Percentiles rank a stretch among this genome's conserved stretches.
These are phyloP conservation scores for Torymus tubicola DNA, from an alignment of 2,888 invertebrate species.

Conservation along the genomic window DNA sequence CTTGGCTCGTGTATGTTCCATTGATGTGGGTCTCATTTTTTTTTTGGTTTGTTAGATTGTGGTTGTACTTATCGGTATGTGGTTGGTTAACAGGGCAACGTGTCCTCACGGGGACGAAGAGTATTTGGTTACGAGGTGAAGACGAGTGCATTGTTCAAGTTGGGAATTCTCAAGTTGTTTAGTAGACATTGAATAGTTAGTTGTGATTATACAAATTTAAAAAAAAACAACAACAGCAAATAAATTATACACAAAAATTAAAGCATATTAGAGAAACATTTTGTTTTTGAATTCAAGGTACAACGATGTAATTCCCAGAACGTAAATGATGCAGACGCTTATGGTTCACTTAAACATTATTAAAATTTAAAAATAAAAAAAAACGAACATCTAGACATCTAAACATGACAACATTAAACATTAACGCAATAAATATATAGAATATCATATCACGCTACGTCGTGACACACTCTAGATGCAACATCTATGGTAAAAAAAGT, in stretches of 20 bases:
- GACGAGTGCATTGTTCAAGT: no score
- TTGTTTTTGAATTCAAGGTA: not conserved
- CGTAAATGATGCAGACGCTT: not conserved
- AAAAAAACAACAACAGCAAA: no score
- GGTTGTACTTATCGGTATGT: no score
- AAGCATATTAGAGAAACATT: no score
- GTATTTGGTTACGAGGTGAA: no score
- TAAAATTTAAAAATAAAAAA: not conserved
- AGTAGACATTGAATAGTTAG: not conserved
- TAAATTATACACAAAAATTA: no score
- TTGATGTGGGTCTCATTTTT: not conserved
- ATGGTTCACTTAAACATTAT: not conserved
- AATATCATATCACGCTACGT: constrained; percentile 23
- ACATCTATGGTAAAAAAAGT: constrained; percentile 19
- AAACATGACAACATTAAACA: constrained; percentile 48
- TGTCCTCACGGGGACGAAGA: no score
- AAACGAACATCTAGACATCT: constrained; percentile 34
- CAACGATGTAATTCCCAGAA: not conserved
- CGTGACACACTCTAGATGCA: constrained; percentile 29
- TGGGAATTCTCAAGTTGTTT: no score
- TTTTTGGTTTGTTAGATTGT: not conserved
- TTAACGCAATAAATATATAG: constrained; percentile 18
- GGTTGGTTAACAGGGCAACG: no score
- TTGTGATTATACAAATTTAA: not conserved
- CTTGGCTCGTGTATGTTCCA: no score